Evolutionary conservation across 2,797 vertebrate genomes (phyloP), one percentile per base, ranked within the genome.

Genomic region (Rousettus madagascariensis): DNA sequence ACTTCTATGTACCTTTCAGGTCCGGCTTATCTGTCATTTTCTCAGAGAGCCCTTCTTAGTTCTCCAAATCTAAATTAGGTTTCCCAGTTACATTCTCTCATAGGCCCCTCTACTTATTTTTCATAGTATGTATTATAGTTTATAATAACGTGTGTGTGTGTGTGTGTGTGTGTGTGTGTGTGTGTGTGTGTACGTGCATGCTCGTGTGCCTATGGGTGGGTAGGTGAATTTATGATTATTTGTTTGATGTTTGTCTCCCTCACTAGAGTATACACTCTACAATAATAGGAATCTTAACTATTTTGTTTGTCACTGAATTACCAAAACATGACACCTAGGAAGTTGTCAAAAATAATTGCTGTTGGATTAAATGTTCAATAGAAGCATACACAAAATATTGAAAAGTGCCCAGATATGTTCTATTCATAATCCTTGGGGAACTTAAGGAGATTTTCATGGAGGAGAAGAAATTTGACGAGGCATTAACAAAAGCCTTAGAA

Each of bases 341-440:
- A 88, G 13, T 68, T 95, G 22, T 75, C n/a, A 68, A 80, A 88
- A 91, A 30, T 88, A 90, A 63, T 91, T 90, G 19, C 13, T 46
- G 3, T 91, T 66, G 11, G 33, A 72, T 74, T 38, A 69, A 49
- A 71, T 90, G 19, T 78, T 79, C 6, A 75, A 20, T 11, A 79
- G 43, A 95, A 71, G 4, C 13, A 43, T 57, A 78, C 69, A 41
- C 22, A 93, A 75, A 63, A 55, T 84, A 49, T 1, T 68, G 43
- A 38, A 83, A 30, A 75, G 11, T 75, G 6, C 8, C 22, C 2
- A n/a, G 49, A 77, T 79, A 49, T 83, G 66, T 11, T 68, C 1
- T 24, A n/a, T 36, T 68, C 68, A 15, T 63, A 85, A 87, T 84
- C 33, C 63, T 77, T 49, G 30, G 30, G 26, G 4, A 6, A 86